Conservation (phyloP, 2,797 vertebrate species). For the Sphaeramia orbicularis region DNA sequence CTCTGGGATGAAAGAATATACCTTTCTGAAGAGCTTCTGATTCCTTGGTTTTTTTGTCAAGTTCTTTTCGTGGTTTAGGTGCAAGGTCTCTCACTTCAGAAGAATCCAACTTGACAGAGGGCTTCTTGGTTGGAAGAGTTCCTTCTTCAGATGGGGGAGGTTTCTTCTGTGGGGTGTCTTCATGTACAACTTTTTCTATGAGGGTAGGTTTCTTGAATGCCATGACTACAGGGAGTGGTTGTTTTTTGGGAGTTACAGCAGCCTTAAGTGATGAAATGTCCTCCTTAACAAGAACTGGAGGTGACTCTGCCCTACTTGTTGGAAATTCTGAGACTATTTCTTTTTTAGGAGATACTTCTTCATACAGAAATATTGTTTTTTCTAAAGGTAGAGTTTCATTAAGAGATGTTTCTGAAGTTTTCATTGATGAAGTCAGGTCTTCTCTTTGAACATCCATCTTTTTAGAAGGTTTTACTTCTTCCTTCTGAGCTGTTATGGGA, state of each 20-base stretch:
- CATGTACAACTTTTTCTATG: constrained; percentile 63
- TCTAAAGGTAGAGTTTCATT: constrained; percentile 7
- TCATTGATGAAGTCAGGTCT: neutral
- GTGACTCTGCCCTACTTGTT: neutral
- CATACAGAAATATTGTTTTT: neutral
- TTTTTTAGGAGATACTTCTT: constrained; percentile 1
- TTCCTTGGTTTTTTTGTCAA: constrained; percentile 23
- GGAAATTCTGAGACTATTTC: neutral
- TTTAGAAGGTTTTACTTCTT: constrained; percentile 7
- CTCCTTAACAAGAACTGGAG: constrained; percentile 2
- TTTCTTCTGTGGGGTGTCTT: constrained; percentile 20
- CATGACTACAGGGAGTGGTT: constrained; percentile 68
- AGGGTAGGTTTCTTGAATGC: constrained; percentile 59
- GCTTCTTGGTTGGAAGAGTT: constrained; percentile 14
- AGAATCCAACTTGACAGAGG: constrained; percentile 26
- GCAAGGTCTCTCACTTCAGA: neutral
- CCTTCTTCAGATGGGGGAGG: constrained; percentile 21
- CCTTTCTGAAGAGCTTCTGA: constrained; percentile 56
- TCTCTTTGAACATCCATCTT: neutral
- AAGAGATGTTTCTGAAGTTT: neutral
- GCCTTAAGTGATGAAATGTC: neutral
- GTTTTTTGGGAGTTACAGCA: constrained; percentile 1
- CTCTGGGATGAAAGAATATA: constrained; percentile 58
- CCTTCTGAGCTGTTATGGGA: constrained; percentile 49
- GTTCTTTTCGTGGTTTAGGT: constrained; percentile 24